A percentile compares a stretch with the other conserved stretches of the same genome.
Conservation (phyloP, 2,113 vertebrate species). For the Poicephalus meyeri region DNA sequence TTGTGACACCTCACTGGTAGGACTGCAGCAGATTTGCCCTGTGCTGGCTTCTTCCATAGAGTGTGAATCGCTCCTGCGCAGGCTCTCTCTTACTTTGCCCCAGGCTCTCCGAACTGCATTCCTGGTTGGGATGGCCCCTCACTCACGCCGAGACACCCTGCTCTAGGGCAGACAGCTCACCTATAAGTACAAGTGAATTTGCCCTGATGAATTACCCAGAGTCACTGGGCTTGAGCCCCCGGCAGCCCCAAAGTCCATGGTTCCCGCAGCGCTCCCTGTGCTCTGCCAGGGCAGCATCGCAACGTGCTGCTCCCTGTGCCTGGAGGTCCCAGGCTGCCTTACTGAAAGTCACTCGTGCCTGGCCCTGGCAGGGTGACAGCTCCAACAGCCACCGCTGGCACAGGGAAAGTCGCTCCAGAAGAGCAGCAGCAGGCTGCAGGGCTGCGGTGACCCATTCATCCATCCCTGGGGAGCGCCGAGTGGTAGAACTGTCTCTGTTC, state of each 20-base stretch:
- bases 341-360: neutral
- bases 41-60: neutral
- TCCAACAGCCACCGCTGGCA: neutral
- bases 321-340: neutral
- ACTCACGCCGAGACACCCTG: neutral
- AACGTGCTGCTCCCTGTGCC: neutral
- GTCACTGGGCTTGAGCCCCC: neutral
- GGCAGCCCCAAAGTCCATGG: neutral
- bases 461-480: neutral
- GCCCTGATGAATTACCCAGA: neutral
- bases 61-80: neutral
- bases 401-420: accelerated
- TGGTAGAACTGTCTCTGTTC: neutral
- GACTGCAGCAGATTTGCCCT: neutral
- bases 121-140: neutral
- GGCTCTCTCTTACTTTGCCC: neutral
- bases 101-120: neutral
- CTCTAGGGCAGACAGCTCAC: neutral
- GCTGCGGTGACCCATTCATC: neutral
- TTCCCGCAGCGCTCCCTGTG: accelerated
- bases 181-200: neutral
- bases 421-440: neutral
- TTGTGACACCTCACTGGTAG: neutral
- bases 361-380: neutral
- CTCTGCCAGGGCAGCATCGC: neutral